Evolutionary conservation across 2,888 invertebrate species (phyloP), one percentile per base, ranked within the genome.

Genomic region (Himalopsyche japonica): DNA sequence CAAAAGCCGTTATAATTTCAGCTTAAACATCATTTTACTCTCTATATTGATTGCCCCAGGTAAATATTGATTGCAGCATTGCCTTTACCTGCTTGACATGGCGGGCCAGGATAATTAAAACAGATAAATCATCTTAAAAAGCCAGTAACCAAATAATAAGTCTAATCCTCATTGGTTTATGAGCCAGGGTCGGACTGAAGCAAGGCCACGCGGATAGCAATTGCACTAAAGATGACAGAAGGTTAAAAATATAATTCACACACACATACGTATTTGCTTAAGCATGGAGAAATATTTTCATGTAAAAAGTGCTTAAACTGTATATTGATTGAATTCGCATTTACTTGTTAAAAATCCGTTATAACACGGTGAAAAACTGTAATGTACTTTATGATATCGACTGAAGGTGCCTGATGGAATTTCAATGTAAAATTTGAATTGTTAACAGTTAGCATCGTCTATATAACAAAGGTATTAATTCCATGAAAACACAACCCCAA

Each of bases 121-220:
- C 70, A 70, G 70, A 70, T 70, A 70, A 70, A 70, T 70, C 30
- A 70, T 70, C 30, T 70, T 70, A 70, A 70, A 70, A 70, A 70
- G 70, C 70, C 70, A 70, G 70, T 70, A 70, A 70, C 70, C 70
- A 70, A 70, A 70, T 70, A 70, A 70, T 70, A 70, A 70, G 70
- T 3, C 70, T 70, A 70, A 70, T 70, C 30, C 70, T 70, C 70
- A 27, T 70, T 30, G 70, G 70, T 70, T 70, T 70, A 70, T 30
- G 27, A 1, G 70, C 20, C 70, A 70, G 70, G 15, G 70, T 15
- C 27, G 70, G 5, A 70, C 5, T 15, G 24, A 0, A 27, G 70
- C 27, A 27, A 0, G 30, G 70, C 70, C 5, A 30, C 24, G 15
- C 70, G 20, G 20, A 24, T 10, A 20, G n/a, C 7, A 20, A 57